A percentile compares a stretch with the other conserved stretches of the same genome.
Evolutionary conservation across 2,113 vertebrate species (phyloP).

Genomic region (Hoplias malabaricus): DNA sequence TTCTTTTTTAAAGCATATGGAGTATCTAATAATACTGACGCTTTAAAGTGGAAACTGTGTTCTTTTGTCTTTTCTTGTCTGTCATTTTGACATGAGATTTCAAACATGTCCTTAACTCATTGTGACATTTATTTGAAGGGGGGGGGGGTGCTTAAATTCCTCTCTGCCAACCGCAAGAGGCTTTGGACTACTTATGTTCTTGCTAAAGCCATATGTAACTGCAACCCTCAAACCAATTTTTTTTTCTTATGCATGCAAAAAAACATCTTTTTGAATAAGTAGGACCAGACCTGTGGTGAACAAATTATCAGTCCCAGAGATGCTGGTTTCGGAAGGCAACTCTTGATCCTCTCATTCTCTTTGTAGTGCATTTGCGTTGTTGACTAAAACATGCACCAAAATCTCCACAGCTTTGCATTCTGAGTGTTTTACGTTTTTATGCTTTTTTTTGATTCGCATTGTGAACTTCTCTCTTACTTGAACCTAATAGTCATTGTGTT

Average conservation of each 20-base stretch:
- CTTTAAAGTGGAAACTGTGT: constrained; percentile 7
- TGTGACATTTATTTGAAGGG: constrained; percentile 36
- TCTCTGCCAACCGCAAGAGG: constrained; percentile 4
- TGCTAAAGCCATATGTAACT: constrained; percentile 41
- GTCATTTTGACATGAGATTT: constrained; percentile 28
- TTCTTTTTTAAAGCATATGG: constrained; percentile 43
- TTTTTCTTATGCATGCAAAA: neutral
- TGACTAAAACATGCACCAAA: constrained; percentile 7
- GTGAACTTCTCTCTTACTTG: constrained; percentile 40
- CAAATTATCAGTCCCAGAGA: constrained; percentile 25
- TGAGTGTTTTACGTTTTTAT: constrained; percentile 12
- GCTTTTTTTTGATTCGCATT: neutral
- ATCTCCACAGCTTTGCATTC: constrained; percentile 10
- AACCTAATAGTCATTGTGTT: constrained; percentile 19
- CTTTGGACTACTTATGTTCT: constrained; percentile 30
- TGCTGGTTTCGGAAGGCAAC: neutral
- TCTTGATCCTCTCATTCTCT: neutral
- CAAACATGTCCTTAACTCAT: constrained; percentile 37
- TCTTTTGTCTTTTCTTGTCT: constrained; percentile 2
- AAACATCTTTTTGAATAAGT: constrained; percentile 35
- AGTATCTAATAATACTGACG: constrained; percentile 31
- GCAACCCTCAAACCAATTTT: constrained; percentile 2
- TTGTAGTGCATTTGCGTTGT: neutral
- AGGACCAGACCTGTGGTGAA: constrained; percentile 34
- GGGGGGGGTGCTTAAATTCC: neutral